phyloP scores from a whole-genome alignment of 2,888 invertebrate species.

The Prionchulus punctatus region DNA sequence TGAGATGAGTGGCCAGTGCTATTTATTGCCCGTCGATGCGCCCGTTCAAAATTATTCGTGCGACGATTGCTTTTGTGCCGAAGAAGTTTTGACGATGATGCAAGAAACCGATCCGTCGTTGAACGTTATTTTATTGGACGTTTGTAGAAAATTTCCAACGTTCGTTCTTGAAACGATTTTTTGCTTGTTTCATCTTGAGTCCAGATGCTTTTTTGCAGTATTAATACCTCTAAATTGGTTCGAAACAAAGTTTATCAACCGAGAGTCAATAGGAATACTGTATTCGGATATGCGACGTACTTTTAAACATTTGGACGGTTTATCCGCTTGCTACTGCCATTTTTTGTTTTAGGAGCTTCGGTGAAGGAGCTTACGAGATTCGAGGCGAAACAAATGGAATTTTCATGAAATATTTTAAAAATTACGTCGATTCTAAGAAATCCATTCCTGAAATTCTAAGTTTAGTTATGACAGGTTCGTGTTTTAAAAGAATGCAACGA shows the following conservation, averaged over 20 bases:
- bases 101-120: constrained; percentile 31
- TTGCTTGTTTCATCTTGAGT: not conserved
- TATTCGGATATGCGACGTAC: constrained; percentile 28
- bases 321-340: not conserved
- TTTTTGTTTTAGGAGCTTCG: constrained; percentile 19
- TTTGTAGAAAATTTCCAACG: constrained; percentile 24
- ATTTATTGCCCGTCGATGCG: constrained; percentile 36
- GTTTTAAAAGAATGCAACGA: too few species aligned
- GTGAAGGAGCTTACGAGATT: constrained; percentile 31
- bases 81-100: constrained; percentile 28
- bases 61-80: constrained; percentile 22
- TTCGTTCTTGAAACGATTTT: not conserved
- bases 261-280: constrained; percentile 24
- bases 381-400: constrained; percentile 30
- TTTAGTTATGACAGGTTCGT: constrained; percentile 23
- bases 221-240: not conserved
- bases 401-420: constrained; percentile 30
- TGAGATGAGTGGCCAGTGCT: constrained; percentile 35
- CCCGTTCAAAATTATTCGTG: constrained; percentile 18
- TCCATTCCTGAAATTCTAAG: constrained; percentile 27
- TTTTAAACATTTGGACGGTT: not conserved
- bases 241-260: constrained; percentile 9
- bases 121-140: constrained; percentile 35
- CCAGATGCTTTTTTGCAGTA: not conserved
- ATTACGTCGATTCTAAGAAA: constrained; percentile 18